These are phyloP conservation scores for Drosophila malerkotliana DNA, from an alignment of 1,140 invertebrate species.

Conservation along the genomic window DNA sequence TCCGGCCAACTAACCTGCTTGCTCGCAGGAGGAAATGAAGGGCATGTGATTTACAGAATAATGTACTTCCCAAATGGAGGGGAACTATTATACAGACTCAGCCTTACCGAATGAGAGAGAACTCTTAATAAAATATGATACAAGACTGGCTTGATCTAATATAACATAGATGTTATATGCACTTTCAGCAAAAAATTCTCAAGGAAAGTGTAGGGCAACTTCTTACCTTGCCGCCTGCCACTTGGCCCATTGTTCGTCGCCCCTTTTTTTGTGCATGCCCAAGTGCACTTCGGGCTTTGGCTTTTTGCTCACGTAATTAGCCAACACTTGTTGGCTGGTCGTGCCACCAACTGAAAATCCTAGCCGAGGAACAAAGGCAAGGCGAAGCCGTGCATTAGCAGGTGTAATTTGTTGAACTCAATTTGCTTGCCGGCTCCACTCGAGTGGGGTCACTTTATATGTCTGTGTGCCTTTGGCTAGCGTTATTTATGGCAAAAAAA, in stretches of 20 bases:
- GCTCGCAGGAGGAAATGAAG: not conserved
- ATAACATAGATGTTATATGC: not conserved
- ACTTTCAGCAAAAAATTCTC: not conserved
- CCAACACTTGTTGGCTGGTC: constrained; percentile 71
- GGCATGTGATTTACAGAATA: not conserved
- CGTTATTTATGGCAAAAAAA: constrained; percentile 68
- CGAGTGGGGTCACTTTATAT: constrained; percentile 21
- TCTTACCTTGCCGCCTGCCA: not conserved
- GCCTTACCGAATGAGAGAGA: not conserved
- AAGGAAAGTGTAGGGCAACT: not conserved
- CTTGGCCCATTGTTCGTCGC: not conserved
- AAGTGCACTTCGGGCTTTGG: constrained; percentile 63
- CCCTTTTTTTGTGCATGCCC: constrained; percentile 57
- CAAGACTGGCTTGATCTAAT: not conserved
- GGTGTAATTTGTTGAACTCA: constrained; percentile 81
- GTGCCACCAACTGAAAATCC: constrained; percentile 25
- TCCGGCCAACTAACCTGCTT: not conserved
- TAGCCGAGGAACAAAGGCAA: constrained; percentile 20
- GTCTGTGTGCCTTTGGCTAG: constrained; percentile 11
- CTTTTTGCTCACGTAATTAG: constrained; percentile 76
- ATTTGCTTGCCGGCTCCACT: constrained; percentile 63
- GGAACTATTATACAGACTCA: not conserved
- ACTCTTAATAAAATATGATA: not conserved
- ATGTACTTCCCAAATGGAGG: not conserved
- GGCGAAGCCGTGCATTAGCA: constrained; percentile 46